These are phyloP conservation scores for Papilio helenus DNA, from an alignment of 1,140 invertebrate genomes.

Conservation along the genomic window DNA sequence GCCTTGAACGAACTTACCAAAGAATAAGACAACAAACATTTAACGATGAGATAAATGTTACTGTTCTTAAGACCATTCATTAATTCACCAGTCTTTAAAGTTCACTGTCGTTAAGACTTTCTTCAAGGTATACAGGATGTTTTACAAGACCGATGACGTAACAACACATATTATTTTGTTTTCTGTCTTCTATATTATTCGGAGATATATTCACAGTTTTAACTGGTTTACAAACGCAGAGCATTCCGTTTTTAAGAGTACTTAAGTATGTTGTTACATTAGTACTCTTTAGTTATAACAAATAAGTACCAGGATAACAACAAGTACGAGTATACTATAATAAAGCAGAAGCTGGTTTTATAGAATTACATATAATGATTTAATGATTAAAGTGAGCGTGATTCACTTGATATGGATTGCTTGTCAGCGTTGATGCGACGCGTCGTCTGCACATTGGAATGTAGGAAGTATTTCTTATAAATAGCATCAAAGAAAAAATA, in stretches of 20 bases:
- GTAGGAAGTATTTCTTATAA: slow-evolving; percentile 17
- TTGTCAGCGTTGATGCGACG: slow-evolving; percentile 14
- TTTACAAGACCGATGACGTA: background rate
- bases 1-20: background rate
- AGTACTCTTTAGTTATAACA: background rate
- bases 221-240: background rate
- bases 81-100: background rate
- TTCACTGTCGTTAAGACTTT: background rate
- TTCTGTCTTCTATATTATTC: background rate
- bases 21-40: background rate
- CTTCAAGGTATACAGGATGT: background rate
- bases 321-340: background rate
- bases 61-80: background rate
- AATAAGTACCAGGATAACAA: background rate
- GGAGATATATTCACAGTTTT: background rate
- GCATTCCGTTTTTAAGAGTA: background rate
- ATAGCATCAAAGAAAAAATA: background rate
- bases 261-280: background rate
- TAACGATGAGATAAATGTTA: background rate
- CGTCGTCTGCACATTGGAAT: background rate
- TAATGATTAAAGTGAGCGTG: background rate
- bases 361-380: background rate
- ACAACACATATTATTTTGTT: background rate
- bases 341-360: slow-evolving; percentile 2
- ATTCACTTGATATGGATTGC: slow-evolving; percentile 20